Evolutionary conservation across 2,888 invertebrate genomes (phyloP).

Genomic region (Romanomermis culicivorax): DNA sequence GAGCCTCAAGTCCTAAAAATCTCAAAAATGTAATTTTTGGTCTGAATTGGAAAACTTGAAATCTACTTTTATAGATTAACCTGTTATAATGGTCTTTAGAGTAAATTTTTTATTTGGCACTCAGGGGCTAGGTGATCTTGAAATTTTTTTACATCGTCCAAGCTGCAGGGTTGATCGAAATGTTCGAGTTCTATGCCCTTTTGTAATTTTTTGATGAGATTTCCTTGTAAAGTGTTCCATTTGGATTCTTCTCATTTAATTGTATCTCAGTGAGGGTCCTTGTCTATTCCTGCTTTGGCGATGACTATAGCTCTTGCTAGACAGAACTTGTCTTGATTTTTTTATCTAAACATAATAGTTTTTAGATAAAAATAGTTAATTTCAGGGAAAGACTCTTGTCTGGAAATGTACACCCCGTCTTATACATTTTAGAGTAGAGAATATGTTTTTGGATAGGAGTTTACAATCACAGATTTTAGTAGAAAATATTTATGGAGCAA

Average conservation of each 20-base stretch:
- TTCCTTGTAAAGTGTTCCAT: not conserved
- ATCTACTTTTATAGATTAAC: not conserved
- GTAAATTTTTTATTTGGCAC: not conserved
- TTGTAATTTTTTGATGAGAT: not conserved
- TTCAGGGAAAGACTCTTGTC: not conserved
- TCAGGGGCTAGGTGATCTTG: not conserved
- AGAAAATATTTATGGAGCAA: no score
- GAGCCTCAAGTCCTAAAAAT: no score
- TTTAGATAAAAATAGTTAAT: no score
- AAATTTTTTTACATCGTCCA: not conserved
- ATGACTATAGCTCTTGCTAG: not conserved
- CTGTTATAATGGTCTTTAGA: not conserved
- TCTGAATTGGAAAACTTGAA: no score
- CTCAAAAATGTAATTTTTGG: no score
- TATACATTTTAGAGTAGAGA: no score
- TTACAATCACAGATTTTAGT: no score
- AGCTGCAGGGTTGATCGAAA: not conserved
- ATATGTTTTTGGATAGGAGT: no score
- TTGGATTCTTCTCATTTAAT: not conserved
- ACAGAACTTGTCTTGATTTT: not conserved
- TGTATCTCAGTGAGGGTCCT: not conserved
- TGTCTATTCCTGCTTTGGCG: not conserved
- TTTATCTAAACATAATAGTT: not conserved
- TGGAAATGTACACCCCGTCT: not conserved
- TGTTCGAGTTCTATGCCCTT: not conserved